Conservation (phyloP, 2,888 invertebrate species). For the Ephialtes manifestator region DNA sequence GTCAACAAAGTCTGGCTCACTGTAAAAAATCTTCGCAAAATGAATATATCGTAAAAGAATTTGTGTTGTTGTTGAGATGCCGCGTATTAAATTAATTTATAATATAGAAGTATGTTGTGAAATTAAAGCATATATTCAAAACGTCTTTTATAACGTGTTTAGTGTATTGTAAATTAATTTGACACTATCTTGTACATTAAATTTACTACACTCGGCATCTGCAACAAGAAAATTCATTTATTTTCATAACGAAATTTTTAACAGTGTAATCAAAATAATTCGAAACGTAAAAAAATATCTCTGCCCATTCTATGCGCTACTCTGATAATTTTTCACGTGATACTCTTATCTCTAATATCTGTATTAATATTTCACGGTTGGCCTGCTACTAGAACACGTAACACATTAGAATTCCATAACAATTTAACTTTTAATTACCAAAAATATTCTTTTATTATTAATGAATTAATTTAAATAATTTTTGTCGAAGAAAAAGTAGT, state of each 20-base stretch:
- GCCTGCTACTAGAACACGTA: conserved; percentile 45
- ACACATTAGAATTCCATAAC: conserved; percentile 56
- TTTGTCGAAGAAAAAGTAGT: background rate
- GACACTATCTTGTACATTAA: too few species aligned
- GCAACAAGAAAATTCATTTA: too few species aligned
- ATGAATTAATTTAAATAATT: background rate
- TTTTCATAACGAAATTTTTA: too few species aligned
- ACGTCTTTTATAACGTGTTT: too few species aligned
- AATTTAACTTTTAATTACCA: conserved; percentile 34
- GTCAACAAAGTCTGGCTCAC: conserved; percentile 17
- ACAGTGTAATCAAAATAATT: conserved; percentile 16
- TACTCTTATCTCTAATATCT: conserved; percentile 49
- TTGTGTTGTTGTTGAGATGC: too few species aligned
- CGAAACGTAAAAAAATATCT: conserved; percentile 11
- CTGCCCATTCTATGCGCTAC: conserved; percentile 18
- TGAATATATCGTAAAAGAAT: too few species aligned
- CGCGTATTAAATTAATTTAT: too few species aligned
- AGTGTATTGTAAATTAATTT: too few species aligned
- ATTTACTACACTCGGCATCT: too few species aligned
- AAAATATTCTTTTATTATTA: background rate
- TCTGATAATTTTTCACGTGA: conserved; percentile 47
- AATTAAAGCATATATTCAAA: too few species aligned
- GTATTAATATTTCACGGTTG: conserved; percentile 55
- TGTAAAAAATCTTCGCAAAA: too few species aligned
- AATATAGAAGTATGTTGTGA: too few species aligned